Percentiles rank a stretch among this genome's conserved stretches.
These are phyloP conservation scores for Anabas testudineus DNA, from an alignment of 2,797 vertebrate genomes.

Conservation along the genomic window DNA sequence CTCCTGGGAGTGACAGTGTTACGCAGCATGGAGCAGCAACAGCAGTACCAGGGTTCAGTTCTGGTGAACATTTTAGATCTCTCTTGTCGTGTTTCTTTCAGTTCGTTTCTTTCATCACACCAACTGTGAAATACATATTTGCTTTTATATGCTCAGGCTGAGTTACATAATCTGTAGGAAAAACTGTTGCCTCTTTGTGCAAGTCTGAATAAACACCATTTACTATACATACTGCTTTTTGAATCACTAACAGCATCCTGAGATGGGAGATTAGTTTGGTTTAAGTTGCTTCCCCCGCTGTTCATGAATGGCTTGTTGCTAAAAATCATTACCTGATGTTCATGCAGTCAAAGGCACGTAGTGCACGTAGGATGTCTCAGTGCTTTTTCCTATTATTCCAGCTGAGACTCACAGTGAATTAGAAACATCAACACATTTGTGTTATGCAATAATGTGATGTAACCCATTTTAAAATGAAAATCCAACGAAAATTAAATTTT, in stretches of 20 bases:
- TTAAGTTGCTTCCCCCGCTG: conserved; percentile 16
- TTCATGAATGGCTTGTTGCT: conserved; percentile 3
- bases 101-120: conserved; percentile 24
- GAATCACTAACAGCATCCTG: conserved; percentile 27
- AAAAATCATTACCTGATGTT: conserved; percentile 27
- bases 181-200: conserved; percentile 31
- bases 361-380: background rate
- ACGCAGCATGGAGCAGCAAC: conserved; percentile 14
- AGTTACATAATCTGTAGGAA: conserved; percentile 28
- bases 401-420: background rate
- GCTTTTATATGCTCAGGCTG: conserved; percentile 21
- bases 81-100: conserved; percentile 22
- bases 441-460: background rate
- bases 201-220: conserved; percentile 31
- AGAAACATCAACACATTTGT: conserved; percentile 2
- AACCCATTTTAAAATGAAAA: background rate
- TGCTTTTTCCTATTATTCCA: background rate
- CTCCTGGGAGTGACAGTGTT: conserved; percentile 24
- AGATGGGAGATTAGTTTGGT: conserved; percentile 38
- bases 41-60: background rate
- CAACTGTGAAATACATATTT: conserved; percentile 29
- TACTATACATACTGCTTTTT: conserved; percentile 21
- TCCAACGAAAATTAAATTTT: background rate
- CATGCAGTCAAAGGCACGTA: background rate
- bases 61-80: conserved; percentile 7